Evolutionary conservation across 2,113 vertebrate genomes (phyloP).

Genomic region (Scatophagus argus): DNA sequence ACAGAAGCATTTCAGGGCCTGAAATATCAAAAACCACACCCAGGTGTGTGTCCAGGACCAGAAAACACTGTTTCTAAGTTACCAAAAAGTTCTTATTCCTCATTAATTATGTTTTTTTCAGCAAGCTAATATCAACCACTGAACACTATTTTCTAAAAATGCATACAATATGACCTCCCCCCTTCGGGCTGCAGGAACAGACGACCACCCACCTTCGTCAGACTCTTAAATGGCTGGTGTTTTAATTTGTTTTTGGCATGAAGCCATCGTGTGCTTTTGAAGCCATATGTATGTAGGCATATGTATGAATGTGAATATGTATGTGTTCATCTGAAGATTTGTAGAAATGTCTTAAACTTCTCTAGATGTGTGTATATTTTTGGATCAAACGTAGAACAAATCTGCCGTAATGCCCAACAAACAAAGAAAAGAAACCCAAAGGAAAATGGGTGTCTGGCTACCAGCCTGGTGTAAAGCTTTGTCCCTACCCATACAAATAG

Average conservation of each 20-base stretch:
- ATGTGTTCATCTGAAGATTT: not conserved
- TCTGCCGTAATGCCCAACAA: not conserved
- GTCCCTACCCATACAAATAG: slow-evolving; percentile 13
- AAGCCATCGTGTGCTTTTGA: not conserved
- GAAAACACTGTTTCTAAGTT: no score
- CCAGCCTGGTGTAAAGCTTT: not conserved
- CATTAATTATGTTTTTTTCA: not conserved
- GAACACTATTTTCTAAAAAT: slow-evolving; percentile 4
- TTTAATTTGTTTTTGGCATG: not conserved
- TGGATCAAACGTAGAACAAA: not conserved
- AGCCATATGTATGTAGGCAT: not conserved
- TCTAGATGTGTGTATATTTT: slow-evolving; percentile 14
- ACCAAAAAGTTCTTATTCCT: not conserved
- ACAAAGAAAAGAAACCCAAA: not conserved
- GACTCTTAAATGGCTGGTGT: not conserved
- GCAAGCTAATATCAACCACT: not conserved
- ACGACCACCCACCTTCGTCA: not conserved
- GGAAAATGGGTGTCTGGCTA: slow-evolving; percentile 3
- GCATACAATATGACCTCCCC: not conserved
- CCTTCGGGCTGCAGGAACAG: no score
- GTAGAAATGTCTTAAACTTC: not conserved
- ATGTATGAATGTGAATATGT: not conserved
- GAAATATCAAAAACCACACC: no score
- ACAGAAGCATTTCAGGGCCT: no score
- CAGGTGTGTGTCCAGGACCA: no score